Percentiles rank a stretch among this genome's conserved stretches.
phyloP scores from a whole-genome alignment of 2,888 invertebrate genomes.

The Oligia strigilis region DNA sequence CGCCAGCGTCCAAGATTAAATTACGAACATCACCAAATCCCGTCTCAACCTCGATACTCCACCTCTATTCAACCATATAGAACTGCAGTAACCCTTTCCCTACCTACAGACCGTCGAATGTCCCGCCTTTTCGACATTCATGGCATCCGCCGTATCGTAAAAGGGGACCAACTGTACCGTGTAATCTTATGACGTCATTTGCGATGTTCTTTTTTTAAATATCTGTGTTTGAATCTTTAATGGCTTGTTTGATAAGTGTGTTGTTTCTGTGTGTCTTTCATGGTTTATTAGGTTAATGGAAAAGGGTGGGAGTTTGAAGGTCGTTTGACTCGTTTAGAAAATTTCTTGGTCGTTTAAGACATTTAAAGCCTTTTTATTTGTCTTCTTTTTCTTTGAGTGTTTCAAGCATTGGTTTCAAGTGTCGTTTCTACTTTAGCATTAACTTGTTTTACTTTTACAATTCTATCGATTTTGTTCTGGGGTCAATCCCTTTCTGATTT shows the following conservation, averaged over 20 bases:
- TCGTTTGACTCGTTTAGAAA: slow-evolving; percentile 30
- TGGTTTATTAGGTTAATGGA: slow-evolving; percentile 39
- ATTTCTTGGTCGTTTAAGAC: slow-evolving; percentile 38
- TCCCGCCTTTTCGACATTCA: slow-evolving; percentile 58
- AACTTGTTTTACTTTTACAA: slow-evolving; percentile 1
- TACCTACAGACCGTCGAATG: slow-evolving; percentile 38
- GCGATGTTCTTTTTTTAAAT: slow-evolving; percentile 61
- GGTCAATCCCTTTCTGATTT: background rate
- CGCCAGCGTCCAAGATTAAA: slow-evolving; percentile 5
- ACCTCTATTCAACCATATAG: slow-evolving; percentile 21
- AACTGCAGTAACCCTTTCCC: slow-evolving; percentile 43
- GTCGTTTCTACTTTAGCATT: slow-evolving; percentile 5
- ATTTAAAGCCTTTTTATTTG: slow-evolving; percentile 32
- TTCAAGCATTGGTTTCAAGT: slow-evolving; percentile 36
- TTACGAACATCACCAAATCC: slow-evolving; percentile 36
- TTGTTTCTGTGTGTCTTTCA: slow-evolving; percentile 33
- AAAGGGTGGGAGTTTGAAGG: slow-evolving; percentile 33
- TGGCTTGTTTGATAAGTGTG: slow-evolving; percentile 50
- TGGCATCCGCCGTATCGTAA: slow-evolving; percentile 57
- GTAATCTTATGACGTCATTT: slow-evolving; percentile 60
- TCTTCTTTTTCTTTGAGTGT: slow-evolving; percentile 37
- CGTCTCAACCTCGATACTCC: slow-evolving; percentile 7
- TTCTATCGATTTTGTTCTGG: background rate
- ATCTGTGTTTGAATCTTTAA: slow-evolving; percentile 53
- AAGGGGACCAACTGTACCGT: slow-evolving; percentile 64